These are phyloP conservation scores for Coluber constrictor DNA, from an alignment of 2,797 vertebrate species.

Conservation along the genomic window DNA sequence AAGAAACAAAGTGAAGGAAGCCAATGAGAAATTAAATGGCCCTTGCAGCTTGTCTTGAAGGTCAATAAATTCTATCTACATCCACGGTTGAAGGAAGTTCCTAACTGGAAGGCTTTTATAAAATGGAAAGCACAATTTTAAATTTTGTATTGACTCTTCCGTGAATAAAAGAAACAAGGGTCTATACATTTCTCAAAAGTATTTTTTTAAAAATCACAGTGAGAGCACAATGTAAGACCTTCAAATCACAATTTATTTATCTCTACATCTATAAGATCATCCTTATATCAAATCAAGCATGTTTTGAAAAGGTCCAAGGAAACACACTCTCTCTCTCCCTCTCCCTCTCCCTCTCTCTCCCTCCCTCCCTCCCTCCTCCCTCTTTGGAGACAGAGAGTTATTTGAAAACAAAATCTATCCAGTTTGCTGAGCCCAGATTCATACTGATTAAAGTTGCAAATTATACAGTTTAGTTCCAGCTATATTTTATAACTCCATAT, in stretches of 20 bases:
- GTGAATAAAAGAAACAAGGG: constrained; percentile 47
- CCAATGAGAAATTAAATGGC: constrained; percentile 55
- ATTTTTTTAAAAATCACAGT: constrained; percentile 1
- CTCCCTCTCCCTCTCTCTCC: no score
- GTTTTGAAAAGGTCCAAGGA: constrained; percentile 32
- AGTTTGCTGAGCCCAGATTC: constrained; percentile 15
- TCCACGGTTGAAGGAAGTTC: constrained; percentile 51
- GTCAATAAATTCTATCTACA: constrained; percentile 53
- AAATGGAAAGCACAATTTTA: constrained; percentile 62
- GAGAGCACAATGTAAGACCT: constrained; percentile 39
- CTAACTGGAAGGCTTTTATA: constrained; percentile 57
- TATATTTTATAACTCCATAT: neutral
- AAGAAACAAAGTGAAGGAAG: constrained; percentile 41
- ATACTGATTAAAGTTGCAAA: neutral
- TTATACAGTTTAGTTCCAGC: neutral
- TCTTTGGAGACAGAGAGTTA: neutral
- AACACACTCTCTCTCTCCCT: accelerated
- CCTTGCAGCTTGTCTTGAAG: constrained; percentile 52
- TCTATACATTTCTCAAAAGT: constrained; percentile 55
- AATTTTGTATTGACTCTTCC: constrained; percentile 60
- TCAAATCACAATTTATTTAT: constrained; percentile 34
- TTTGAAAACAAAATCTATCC: constrained; percentile 20
- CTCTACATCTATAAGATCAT: constrained; percentile 35
- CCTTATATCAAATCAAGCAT: constrained; percentile 25
- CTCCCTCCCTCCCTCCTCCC: no score